Evolutionary conservation across 2,888 invertebrate genomes (phyloP).

Genomic region (Nemapogon koenigi): DNA sequence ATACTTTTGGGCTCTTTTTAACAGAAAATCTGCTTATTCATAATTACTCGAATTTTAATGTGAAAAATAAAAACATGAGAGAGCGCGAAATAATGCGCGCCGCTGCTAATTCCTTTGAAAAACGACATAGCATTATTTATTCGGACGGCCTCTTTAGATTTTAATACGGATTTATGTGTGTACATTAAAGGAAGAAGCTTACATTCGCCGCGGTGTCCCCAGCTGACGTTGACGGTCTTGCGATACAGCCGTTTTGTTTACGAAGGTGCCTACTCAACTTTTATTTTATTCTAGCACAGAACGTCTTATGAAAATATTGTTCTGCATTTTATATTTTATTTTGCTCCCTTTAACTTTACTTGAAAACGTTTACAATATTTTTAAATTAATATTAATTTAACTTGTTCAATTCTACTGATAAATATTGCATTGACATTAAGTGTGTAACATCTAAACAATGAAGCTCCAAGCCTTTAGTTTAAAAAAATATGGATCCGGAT

Average conservation of each 20-base stretch:
- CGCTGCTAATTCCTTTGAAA: constrained; percentile 53
- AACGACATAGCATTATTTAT: constrained; percentile 53
- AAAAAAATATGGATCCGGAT: no score
- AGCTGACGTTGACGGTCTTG: constrained; percentile 28
- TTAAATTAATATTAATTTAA: no score
- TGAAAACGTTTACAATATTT: background rate
- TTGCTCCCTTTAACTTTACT: background rate
- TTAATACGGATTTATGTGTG: constrained; percentile 60
- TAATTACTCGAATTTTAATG: constrained; percentile 50
- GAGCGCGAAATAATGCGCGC: constrained; percentile 38
- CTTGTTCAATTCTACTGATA: no score
- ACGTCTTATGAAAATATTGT: no score
- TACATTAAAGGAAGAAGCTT: constrained; percentile 50
- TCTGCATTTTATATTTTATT: background rate
- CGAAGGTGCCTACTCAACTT: no score
- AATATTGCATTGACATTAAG: no score
- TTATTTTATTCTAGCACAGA: no score
- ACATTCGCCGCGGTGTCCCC: constrained; percentile 22
- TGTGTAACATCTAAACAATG: no score
- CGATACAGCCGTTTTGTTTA: no score
- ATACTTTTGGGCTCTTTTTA: constrained; percentile 1
- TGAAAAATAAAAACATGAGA: constrained; percentile 41
- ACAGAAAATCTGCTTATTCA: constrained; percentile 39
- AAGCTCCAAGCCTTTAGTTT: no score
- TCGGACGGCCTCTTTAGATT: constrained; percentile 43